Evolutionary conservation across 2,888 invertebrate species (phyloP).

Genomic region (Melanophora roralis): DNA sequence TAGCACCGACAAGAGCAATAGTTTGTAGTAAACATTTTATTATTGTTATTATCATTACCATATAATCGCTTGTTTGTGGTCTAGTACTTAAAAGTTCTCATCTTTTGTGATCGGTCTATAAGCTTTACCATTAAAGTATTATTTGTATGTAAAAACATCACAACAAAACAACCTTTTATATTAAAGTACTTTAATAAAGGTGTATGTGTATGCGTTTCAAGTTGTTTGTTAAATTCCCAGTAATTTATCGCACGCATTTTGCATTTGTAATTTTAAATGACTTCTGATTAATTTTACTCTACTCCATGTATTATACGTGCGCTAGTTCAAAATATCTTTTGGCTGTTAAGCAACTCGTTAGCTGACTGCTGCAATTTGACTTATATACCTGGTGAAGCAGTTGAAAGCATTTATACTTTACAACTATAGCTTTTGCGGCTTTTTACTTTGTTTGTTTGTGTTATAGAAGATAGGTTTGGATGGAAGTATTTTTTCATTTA

Average conservation of each 20-base stretch:
- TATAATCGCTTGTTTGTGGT: slow-evolving; percentile 59
- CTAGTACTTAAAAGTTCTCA: slow-evolving; percentile 43
- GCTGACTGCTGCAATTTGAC: slow-evolving; percentile 11
- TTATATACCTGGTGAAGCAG: slow-evolving; percentile 37
- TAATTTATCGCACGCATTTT: slow-evolving; percentile 76
- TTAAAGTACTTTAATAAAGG: background rate
- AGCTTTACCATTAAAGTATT: slow-evolving; percentile 52
- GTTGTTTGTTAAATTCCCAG: slow-evolving; percentile 66
- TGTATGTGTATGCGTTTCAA: background rate
- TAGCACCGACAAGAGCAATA: slow-evolving; percentile 2
- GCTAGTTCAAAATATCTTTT: slow-evolving; percentile 14
- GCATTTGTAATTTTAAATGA: slow-evolving; percentile 72
- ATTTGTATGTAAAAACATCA: slow-evolving; percentile 40
- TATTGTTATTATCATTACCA: slow-evolving; percentile 61
- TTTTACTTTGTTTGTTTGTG: slow-evolving; percentile 24
- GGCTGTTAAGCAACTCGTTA: slow-evolving; percentile 31
- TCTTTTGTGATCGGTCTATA: slow-evolving; percentile 56
- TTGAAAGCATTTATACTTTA: background rate
- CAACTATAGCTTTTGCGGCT: slow-evolving; percentile 44
- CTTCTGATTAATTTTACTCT: slow-evolving; percentile 72
- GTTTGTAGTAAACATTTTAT: slow-evolving; percentile 46
- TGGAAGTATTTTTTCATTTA: slow-evolving; percentile 37
- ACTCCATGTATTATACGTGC: slow-evolving; percentile 14
- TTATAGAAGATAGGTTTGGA: slow-evolving; percentile 9
- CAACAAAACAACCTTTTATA: slow-evolving; percentile 8